Base-by-base conservation (phyloP, 1,140 invertebrate species). In the Cardiocondyla obscurior region DNA sequence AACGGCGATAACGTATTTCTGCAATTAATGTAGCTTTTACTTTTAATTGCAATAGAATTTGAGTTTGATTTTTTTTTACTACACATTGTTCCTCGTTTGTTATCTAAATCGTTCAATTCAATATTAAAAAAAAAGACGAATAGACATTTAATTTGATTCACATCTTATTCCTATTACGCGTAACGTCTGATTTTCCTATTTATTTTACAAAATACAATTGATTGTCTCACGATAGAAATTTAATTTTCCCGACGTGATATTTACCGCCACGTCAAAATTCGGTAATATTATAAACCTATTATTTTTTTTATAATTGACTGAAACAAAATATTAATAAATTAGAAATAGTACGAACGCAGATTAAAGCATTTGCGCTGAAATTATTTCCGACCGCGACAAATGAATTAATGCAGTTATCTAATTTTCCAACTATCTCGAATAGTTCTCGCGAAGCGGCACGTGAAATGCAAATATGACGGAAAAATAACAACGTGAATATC, bases 321-420 rank as follows among this genome's bases (percentile, higher is more conserved):
- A 22, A 79, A 51, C 30, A 30, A 10, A 19, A 76, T 30, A 39
- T 65, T 77, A 67, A 67, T 16, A 53, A 64, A 79, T 69, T n/a
- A 49, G 46, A 62, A 76, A 6, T 0, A 49, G 12, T 3, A n/a
- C 30, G 3, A 30, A 55, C 3, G n/a, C n/a, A 7, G 5, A 25
- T 64, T 14, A 33, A 36, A 0, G 30, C 12, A 36, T 39, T 44
- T 39, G 39, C 36, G 14, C 12, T 46, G 30, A 65, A 39, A 79
- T 79, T 60, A 25, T 25, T 67, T 79, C 12, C 16, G 16, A 77
- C 22, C 30, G 42, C 12, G 44, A 39, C 33, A 39, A 79, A 69
- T 42, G 7, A 79, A 79, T 25, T 22, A 30, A 42, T 39, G 12
- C 22, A 36, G 36, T 51, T 22, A 22, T 16, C 44, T 10, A 19